Percentiles rank a stretch among this genome's conserved stretches.
These are phyloP conservation scores for Cepaea nemoralis DNA, from an alignment of 1,140 invertebrate species.

Conservation along the genomic window DNA sequence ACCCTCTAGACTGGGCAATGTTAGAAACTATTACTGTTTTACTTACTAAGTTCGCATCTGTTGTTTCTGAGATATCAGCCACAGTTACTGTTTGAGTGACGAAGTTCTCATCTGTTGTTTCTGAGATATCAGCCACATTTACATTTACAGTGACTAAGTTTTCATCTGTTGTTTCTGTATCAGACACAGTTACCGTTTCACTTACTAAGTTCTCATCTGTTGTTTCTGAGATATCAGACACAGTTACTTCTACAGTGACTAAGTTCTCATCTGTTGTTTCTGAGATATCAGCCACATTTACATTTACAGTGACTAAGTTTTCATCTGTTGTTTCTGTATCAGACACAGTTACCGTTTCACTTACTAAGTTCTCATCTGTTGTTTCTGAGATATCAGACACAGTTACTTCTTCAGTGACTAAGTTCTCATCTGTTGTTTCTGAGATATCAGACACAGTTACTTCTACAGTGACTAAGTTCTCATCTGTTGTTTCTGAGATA, in stretches of 20 bases:
- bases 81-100: background rate
- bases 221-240: background rate
- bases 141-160: background rate
- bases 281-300: background rate
- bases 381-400: background rate
- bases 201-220: background rate
- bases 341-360: background rate
- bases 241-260: background rate
- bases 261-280: background rate
- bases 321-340: background rate
- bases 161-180: background rate
- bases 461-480: too few relatives aligned
- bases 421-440: too few relatives aligned
- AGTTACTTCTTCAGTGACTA: background rate
- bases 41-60: background rate
- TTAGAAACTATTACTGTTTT: background rate
- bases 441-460: too few relatives aligned
- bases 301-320: background rate
- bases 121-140: background rate
- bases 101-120: background rate
- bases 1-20: too few relatives aligned
- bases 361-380: background rate
- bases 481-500: too few relatives aligned
- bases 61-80: background rate
- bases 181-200: background rate